Conservation (phyloP, 2,888 invertebrate species). For the Peribatodes rhomboidaria region DNA sequence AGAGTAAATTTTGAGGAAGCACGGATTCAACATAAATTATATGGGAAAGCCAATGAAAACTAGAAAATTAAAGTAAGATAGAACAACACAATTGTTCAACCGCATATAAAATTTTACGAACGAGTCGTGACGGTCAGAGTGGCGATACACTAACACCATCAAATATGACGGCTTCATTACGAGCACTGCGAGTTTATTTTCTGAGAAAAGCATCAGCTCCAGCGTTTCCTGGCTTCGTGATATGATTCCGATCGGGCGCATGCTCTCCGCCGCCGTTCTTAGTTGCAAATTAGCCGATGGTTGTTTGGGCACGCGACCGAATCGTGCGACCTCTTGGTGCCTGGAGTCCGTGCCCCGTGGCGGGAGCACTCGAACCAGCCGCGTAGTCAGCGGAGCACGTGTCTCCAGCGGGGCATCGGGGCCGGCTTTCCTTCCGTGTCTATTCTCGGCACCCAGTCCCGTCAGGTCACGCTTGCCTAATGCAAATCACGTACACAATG, state of each 20-base stretch:
- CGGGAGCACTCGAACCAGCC: slow-evolving; percentile 53
- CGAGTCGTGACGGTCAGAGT: slow-evolving; percentile 32
- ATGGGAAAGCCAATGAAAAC: not conserved
- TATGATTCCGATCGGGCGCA: slow-evolving; percentile 71
- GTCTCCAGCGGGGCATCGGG: slow-evolving; percentile 69
- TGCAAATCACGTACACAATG: slow-evolving; percentile 77
- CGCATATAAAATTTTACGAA: slow-evolving; percentile 31
- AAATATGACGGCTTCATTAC: slow-evolving; percentile 68
- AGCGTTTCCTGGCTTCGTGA: slow-evolving; percentile 73
- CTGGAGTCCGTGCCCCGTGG: slow-evolving; percentile 49
- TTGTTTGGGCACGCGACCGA: slow-evolving; percentile 63
- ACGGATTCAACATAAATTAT: not conserved
- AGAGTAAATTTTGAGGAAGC: not conserved
- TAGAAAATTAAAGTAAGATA: not conserved
- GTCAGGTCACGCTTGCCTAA: slow-evolving; percentile 75
- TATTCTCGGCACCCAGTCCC: slow-evolving; percentile 74
- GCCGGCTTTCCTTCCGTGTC: slow-evolving; percentile 83
- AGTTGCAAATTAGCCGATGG: slow-evolving; percentile 69
- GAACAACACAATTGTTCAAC: not conserved
- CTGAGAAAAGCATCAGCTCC: slow-evolving; percentile 55
- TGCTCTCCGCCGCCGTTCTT: slow-evolving; percentile 61
- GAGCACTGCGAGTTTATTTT: slow-evolving; percentile 60
- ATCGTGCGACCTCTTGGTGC: slow-evolving; percentile 63
- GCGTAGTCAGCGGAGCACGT: slow-evolving; percentile 69
- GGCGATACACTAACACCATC: slow-evolving; percentile 42